These are phyloP conservation scores for Ladona fulva DNA, from an alignment of 1,140 invertebrate species.

Conservation along the genomic window DNA sequence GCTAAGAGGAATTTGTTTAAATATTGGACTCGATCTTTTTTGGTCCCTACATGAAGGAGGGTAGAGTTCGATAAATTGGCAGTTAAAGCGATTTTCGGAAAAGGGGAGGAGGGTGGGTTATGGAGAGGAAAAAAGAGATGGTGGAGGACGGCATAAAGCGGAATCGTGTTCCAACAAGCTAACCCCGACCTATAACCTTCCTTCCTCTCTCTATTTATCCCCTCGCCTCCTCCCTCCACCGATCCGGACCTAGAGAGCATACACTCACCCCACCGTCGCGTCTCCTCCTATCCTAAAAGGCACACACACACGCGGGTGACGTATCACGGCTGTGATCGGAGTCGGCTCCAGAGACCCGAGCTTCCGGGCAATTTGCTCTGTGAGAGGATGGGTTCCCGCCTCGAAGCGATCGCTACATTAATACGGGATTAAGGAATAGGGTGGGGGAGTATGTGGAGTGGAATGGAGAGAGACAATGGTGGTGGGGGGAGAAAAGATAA, in stretches of 20 bases:
- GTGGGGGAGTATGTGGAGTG: neutral
- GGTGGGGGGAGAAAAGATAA: neutral
- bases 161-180: conserved; percentile 8
- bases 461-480: neutral
- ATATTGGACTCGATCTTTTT: neutral
- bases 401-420: conserved; percentile 4
- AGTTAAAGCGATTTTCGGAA: neutral
- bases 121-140: neutral
- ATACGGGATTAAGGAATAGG: neutral
- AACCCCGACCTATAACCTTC: conserved; percentile 7
- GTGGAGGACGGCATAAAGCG: neutral
- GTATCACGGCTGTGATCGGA: neutral
- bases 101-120: neutral
- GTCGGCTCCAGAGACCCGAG: neutral
- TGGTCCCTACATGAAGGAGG: too few relatives aligned
- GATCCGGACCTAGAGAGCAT: neutral
- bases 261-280: neutral
- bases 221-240: neutral
- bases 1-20: neutral
- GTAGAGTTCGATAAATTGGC: neutral
- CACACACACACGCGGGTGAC: neutral
- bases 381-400: conserved; percentile 1
- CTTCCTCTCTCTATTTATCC: neutral
- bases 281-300: neutral
- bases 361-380: conserved; percentile 2